phyloP scores from a whole-genome alignment of 2,888 invertebrate species.

The Cataglyphis cursor region DNA sequence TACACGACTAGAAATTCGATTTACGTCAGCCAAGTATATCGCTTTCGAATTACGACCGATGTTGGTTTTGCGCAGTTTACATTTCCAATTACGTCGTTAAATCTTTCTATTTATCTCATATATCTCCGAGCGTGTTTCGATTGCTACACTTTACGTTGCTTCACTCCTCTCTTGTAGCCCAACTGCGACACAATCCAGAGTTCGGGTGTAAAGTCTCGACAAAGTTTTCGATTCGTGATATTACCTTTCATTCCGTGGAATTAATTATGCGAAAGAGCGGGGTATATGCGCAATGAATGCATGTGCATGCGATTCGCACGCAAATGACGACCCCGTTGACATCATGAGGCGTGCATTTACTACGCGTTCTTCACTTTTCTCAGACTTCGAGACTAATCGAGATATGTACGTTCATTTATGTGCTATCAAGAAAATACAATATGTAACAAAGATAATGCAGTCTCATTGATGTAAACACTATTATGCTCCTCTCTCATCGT shows the following conservation, averaged over 20 bases:
- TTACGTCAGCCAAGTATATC: slow-evolving; percentile 25
- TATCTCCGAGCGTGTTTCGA: slow-evolving; percentile 31
- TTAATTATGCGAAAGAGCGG: slow-evolving; percentile 52
- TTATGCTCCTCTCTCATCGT: not conserved
- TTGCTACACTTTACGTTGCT: slow-evolving; percentile 36
- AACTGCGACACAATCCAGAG: slow-evolving; percentile 29
- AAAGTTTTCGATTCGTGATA: slow-evolving; percentile 19
- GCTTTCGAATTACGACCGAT: slow-evolving; percentile 18
- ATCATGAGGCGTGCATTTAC: slow-evolving; percentile 42
- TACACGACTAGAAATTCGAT: not conserved
- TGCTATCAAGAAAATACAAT: not conserved
- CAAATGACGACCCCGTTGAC: slow-evolving; percentile 51
- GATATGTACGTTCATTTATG: not conserved
- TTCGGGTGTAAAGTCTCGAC: not conserved
- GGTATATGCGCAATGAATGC: slow-evolving; percentile 12
- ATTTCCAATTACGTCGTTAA: slow-evolving; percentile 44
- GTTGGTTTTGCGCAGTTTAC: slow-evolving; percentile 44
- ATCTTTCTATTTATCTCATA: slow-evolving; percentile 46
- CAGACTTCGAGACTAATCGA: not conserved
- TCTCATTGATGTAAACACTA: not conserved
- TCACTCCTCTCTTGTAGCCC: slow-evolving; percentile 9
- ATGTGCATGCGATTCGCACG: slow-evolving; percentile 41
- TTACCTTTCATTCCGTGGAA: slow-evolving; percentile 29
- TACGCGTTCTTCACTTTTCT: slow-evolving; percentile 29
- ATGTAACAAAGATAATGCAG: not conserved